These are phyloP conservation scores for Nasonovia ribisnigri DNA, from an alignment of 2,888 invertebrate species.

Conservation along the genomic window DNA sequence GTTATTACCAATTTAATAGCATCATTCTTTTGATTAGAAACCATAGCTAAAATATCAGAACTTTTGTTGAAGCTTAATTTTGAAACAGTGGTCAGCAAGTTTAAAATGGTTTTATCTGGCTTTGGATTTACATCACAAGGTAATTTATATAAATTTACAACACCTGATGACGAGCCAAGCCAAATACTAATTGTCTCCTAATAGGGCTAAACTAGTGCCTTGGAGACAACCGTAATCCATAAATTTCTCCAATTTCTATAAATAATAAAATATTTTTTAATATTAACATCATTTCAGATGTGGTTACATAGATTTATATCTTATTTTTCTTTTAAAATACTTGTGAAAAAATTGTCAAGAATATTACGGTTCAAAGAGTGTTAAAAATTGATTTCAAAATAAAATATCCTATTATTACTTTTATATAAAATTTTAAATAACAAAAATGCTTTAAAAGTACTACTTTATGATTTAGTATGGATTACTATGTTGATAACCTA, in stretches of 20 bases:
- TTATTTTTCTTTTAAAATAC: no score
- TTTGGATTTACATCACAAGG: constrained; percentile 70
- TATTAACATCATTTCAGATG: neutral
- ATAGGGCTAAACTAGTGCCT: constrained; percentile 79
- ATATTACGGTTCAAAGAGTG: no score
- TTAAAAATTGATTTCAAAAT: no score
- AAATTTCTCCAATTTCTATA: constrained; percentile 80
- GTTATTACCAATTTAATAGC: constrained; percentile 77
- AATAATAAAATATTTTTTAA: neutral
- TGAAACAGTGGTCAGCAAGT: constrained; percentile 85
- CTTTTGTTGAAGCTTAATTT: no score
- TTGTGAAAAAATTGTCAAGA: no score
- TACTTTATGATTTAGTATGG: neutral
- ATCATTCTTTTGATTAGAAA: constrained; percentile 79
- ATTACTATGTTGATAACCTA: neutral
- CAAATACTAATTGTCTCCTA: constrained; percentile 82
- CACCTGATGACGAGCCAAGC: constrained; percentile 92
- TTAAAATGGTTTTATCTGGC: constrained; percentile 78
- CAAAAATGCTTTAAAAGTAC: neutral
- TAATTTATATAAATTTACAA: constrained; percentile 90
- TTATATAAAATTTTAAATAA: neutral
- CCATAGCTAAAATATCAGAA: constrained; percentile 85
- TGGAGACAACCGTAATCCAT: constrained; percentile 88
- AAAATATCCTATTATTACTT: no score
- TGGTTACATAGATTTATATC: neutral